phyloP scores from a whole-genome alignment of 2,888 invertebrate species.

The Priocnemis perturbator region DNA sequence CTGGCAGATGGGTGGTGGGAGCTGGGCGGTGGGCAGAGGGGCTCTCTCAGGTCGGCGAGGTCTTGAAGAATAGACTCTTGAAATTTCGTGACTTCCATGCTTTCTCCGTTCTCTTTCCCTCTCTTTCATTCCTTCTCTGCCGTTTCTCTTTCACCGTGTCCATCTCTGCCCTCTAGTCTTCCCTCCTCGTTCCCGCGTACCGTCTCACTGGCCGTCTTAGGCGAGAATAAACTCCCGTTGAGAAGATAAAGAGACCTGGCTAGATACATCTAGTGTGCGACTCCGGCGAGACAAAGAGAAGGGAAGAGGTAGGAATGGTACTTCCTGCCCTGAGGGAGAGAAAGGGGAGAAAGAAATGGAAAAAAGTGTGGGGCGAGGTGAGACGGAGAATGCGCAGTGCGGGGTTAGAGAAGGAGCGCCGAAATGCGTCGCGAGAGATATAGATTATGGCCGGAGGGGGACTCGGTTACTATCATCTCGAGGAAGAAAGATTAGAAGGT shows the following conservation, averaged over 20 bases:
- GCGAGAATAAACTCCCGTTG: slow-evolving; percentile 32
- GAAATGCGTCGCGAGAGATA: slow-evolving; percentile 37
- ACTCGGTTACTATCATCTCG: slow-evolving; percentile 21
- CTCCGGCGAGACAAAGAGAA: background rate
- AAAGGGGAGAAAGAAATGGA: slow-evolving; percentile 5
- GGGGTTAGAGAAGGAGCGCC: background rate
- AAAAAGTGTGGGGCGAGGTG: background rate
- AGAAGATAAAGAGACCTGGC: slow-evolving; percentile 40
- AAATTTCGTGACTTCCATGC: slow-evolving; percentile 48
- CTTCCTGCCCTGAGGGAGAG: slow-evolving; percentile 2
- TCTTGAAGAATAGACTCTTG: slow-evolving; percentile 49
- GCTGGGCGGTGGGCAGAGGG: too few relatives aligned
- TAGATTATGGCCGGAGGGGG: slow-evolving; percentile 42
- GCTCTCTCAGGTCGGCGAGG: too few relatives aligned
- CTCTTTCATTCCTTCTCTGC: background rate
- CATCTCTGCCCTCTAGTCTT: too few relatives aligned
- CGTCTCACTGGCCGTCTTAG: background rate
- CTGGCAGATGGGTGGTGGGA: too few relatives aligned
- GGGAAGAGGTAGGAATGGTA: background rate
- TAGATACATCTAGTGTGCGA: too few relatives aligned
- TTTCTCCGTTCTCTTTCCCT: too few relatives aligned
- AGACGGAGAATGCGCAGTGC: background rate
- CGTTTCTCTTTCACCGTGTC: too few relatives aligned
- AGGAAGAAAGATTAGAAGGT: slow-evolving; percentile 47
- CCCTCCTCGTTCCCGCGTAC: too few relatives aligned